Evolutionary conservation across 2,113 vertebrate species (phyloP), one percentile per base, ranked within the genome.

Genomic region (Clarias macrocephalus): DNA sequence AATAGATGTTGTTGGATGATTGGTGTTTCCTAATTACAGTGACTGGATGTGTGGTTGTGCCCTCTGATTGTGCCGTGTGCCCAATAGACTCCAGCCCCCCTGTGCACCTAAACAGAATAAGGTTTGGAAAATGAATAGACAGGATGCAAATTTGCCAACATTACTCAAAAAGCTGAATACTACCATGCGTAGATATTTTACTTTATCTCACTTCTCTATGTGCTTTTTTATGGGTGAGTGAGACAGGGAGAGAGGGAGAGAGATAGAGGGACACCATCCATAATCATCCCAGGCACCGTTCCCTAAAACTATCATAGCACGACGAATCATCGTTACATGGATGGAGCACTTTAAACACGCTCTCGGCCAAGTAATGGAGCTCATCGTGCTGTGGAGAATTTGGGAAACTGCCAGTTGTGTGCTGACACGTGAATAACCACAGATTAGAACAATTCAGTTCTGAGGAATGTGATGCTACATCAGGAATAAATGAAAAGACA

Each of bases 251-350:
- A 63, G n/a, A 66, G 19, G 2, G n/a, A 63, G 25, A 56, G 57
- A 16, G 33, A 48, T 37, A 52, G 23, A 52, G 33, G 56, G 19
- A 73, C 52, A 37, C 9, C 83, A 86, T 86, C 63, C 30, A 66
- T 68, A 86, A 80, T 80, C 42, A 80, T 80, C 13, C 28, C 54
- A 16, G 59, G 63, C 72, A 57, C 62, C 33, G 63, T 70, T 80
- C 63, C 48, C 62, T 62, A 56, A 80, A 86, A 59, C 62, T 66
- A 70, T 37, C 30, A 68, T n/a, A 86, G 62, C 52, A 10, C 52
- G 48, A 42, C 52, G 23, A 80, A 80, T 70, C 52, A 80, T 57
- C 16, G 23, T 86, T 86, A 80, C 62, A 80, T 80, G 85, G 76
- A 4, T 80, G 63, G 54, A 59, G 66, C 30, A n/a, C 62, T 86